Percentiles rank a stretch among this genome's conserved stretches.
Conservation (phyloP, 2,113 vertebrate species). For the Indicator indicator region DNA sequence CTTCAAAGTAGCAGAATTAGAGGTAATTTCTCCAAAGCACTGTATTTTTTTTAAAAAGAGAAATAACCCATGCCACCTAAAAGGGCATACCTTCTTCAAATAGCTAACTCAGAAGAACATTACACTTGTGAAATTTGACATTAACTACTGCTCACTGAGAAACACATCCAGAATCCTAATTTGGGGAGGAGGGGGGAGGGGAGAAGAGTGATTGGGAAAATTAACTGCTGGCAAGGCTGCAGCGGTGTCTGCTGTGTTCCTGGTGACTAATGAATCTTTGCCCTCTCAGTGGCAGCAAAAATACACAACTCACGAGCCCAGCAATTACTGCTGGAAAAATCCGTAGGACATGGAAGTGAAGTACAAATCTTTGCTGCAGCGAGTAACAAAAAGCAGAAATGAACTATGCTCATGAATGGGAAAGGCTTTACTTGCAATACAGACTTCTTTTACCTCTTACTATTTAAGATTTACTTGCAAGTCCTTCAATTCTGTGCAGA, state of each 20-base stretch:
- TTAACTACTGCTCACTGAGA: conserved; percentile 10
- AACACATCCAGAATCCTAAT: conserved; percentile 54
- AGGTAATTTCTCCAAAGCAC: conserved; percentile 44
- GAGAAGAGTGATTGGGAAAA: neutral
- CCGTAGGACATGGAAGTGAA: neutral
- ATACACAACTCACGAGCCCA: neutral
- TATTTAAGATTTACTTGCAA: neutral
- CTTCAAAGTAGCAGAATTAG: conserved; percentile 65
- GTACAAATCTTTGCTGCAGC: neutral
- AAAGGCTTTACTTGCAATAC: neutral
- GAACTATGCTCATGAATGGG: neutral
- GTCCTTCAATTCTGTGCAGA: neutral
- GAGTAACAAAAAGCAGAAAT: neutral
- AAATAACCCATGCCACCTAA: neutral
- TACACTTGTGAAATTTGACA: conserved; percentile 32
- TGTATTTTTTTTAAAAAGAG: neutral
- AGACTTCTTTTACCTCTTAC: neutral
- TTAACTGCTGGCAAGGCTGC: conserved; percentile 17
- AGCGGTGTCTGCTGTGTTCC: neutral
- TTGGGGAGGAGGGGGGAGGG: neutral
- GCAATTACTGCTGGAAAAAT: neutral
- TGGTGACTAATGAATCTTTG: conserved; percentile 38
- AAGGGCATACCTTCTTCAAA: conserved; percentile 17
- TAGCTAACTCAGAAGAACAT: neutral
- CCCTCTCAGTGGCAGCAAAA: conserved; percentile 30